These are phyloP conservation scores for Eumacrocentrus americanus DNA, from an alignment of 2,888 invertebrate species.

Conservation along the genomic window DNA sequence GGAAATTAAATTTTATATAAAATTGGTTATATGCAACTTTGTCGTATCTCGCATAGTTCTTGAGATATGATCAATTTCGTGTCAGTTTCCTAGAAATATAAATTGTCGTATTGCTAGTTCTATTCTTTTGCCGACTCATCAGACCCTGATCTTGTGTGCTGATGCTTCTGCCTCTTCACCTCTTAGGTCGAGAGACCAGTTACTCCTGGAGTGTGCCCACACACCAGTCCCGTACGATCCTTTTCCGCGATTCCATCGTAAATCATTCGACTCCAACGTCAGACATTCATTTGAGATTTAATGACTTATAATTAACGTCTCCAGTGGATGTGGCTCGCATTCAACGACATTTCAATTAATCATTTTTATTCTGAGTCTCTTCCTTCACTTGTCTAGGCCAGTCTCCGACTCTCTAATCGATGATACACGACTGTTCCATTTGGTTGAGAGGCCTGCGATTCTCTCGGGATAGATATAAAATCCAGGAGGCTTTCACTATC, in stretches of 20 bases:
- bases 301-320: conserved; percentile 17
- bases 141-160: no score
- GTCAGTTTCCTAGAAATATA: no score
- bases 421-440: not conserved
- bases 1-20: no score
- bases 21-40: no score
- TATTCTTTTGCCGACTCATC: no score
- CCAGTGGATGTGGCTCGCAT: not conserved
- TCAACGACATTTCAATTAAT: conserved; percentile 6
- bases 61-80: no score
- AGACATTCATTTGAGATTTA: conserved; percentile 9
- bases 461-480: not conserved
- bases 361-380: not conserved
- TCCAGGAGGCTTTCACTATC: not conserved
- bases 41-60: no score
- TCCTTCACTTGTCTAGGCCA: not conserved
- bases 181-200: no score
- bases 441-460: not conserved
- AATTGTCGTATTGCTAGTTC: no score
- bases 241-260: conserved; percentile 6
- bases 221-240: conserved; percentile 10
- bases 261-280: not conserved
- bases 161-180: no score
- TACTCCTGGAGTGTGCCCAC: no score
- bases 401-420: conserved; percentile 8